Percentiles rank a stretch among this genome's conserved stretches.
Conservation (phyloP, 1,140 invertebrate genomes). For the Augochlora pura region DNA sequence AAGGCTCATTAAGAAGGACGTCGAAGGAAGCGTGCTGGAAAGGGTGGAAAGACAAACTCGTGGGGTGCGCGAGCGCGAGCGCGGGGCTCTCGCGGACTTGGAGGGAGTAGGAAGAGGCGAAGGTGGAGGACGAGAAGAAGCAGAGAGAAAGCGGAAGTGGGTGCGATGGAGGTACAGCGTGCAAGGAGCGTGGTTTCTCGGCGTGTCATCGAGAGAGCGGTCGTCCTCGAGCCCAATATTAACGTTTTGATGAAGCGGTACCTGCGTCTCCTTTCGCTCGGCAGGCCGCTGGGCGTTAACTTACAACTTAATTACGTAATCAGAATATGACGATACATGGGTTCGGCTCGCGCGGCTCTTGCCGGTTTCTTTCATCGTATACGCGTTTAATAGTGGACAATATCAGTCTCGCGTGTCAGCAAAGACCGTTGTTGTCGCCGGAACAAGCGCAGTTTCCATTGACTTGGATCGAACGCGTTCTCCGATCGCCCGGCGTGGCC, state of each 20-base stretch:
- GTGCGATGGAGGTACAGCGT: too few relatives aligned
- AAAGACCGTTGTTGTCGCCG: slow-evolving; percentile 36
- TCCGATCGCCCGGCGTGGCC: background rate
- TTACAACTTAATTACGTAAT: slow-evolving; percentile 62
- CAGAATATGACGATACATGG: slow-evolving; percentile 50
- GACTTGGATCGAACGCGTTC: slow-evolving; percentile 66
- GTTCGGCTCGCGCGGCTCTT: slow-evolving; percentile 16
- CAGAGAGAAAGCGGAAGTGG: background rate
- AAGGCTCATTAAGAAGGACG: slow-evolving; percentile 67
- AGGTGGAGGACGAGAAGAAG: too few relatives aligned
- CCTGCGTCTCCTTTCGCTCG: slow-evolving; percentile 24
- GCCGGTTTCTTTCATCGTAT: slow-evolving; percentile 52
- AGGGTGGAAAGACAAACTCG: slow-evolving; percentile 34
- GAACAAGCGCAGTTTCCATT: slow-evolving; percentile 74
- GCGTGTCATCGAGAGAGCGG: slow-evolving; percentile 56
- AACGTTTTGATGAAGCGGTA: slow-evolving; percentile 50
- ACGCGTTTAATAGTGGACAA: slow-evolving; percentile 51
- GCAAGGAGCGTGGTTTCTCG: background rate
- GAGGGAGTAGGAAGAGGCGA: too few relatives aligned
- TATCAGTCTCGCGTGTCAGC: slow-evolving; percentile 37
- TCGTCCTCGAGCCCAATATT: slow-evolving; percentile 81
- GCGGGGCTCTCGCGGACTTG: too few relatives aligned
- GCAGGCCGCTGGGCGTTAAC: slow-evolving; percentile 39
- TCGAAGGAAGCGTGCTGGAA: slow-evolving; percentile 15
- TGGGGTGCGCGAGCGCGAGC: slow-evolving; percentile 6